Conservation (phyloP, 2,113 vertebrate genomes). For the Zosterops lateralis region DNA sequence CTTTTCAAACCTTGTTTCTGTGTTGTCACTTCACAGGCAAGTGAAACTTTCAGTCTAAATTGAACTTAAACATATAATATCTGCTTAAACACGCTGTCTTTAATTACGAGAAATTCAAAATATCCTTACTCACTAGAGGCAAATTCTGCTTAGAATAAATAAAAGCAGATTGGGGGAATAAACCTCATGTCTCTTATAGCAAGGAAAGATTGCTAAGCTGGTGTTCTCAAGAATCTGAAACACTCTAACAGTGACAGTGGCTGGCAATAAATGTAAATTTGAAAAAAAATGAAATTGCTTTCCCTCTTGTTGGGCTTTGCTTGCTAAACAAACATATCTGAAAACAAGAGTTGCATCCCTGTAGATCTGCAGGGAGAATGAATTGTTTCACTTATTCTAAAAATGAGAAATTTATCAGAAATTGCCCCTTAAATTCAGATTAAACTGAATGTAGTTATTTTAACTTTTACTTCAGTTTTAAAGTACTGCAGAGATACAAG, state of each 20-base stretch:
- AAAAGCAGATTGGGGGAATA: neutral
- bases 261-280: slow-evolving; percentile 45
- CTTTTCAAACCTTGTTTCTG: slow-evolving; percentile 17
- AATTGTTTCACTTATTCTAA: slow-evolving; percentile 10
- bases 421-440: neutral
- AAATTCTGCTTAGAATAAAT: slow-evolving; percentile 14
- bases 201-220: neutral
- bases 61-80: slow-evolving; percentile 7
- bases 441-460: neutral
- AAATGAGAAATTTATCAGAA: neutral
- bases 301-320: neutral
- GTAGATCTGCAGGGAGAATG: neutral
- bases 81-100: slow-evolving; percentile 29
- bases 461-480: slow-evolving; percentile 12
- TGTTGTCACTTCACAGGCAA: slow-evolving; percentile 17
- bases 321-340: neutral
- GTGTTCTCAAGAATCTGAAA: neutral
- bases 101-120: slow-evolving; percentile 36
- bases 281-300: slow-evolving; percentile 31
- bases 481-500: neutral
- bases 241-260: neutral
- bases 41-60: slow-evolving; percentile 2
- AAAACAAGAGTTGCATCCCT: slow-evolving; percentile 4
- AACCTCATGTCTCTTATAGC: neutral
- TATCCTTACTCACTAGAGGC: neutral